phyloP scores from a whole-genome alignment of 2,797 vertebrate genomes.

The Myotis planiceps region DNA sequence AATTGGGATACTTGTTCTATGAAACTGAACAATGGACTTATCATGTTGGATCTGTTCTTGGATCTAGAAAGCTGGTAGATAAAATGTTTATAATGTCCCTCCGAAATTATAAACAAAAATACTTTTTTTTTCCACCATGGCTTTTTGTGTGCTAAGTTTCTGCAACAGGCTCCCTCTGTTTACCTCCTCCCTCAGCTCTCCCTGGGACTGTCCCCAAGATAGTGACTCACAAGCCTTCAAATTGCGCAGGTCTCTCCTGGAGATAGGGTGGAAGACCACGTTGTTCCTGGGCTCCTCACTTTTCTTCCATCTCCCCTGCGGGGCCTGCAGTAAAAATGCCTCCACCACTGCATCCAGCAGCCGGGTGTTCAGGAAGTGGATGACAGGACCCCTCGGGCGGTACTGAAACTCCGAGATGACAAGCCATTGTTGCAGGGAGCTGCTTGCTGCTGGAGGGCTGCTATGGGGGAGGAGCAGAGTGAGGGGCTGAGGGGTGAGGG shows the following conservation, averaged over 20 bases:
- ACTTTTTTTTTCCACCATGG: background rate
- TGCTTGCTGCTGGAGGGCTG: rapidly evolving
- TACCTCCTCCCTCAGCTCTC: background rate
- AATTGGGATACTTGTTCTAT: background rate
- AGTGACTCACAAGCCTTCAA: slow-evolving; percentile 74
- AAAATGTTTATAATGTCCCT: background rate
- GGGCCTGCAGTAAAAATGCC: background rate
- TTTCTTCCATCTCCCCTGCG: rapidly evolving
- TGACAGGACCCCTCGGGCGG: slow-evolving; percentile 33
- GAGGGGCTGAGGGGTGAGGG: background rate
- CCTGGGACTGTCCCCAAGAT: rapidly evolving
- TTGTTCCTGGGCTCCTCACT: background rate
- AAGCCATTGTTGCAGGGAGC: background rate
- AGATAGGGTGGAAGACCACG: slow-evolving; percentile 67
- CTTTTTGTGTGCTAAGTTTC: background rate
- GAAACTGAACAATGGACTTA: background rate
- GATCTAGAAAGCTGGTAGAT: background rate
- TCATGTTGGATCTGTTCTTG: background rate
- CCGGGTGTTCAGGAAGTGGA: slow-evolving; percentile 81
- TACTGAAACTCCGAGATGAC: slow-evolving; percentile 81
- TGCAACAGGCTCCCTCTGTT: background rate
- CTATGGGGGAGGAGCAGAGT: background rate
- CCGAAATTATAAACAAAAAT: background rate
- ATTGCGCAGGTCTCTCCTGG: slow-evolving; percentile 48
- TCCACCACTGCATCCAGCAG: slow-evolving; percentile 3